phyloP scores from a whole-genome alignment of 2,888 invertebrate species.

The Auanema freiburgensis region DNA sequence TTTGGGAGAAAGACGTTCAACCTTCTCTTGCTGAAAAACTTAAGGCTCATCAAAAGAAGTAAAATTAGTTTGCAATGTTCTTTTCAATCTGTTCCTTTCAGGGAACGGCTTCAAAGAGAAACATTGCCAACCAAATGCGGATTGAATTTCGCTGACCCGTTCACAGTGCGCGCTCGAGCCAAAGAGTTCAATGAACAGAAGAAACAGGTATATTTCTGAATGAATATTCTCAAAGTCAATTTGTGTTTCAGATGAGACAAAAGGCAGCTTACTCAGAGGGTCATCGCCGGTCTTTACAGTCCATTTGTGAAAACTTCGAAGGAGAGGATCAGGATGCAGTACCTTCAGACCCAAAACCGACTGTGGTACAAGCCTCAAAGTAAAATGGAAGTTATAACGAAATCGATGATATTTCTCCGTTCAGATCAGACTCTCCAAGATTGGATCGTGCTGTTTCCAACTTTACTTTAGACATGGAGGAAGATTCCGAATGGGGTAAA shows the following conservation, averaged over 20 bases:
- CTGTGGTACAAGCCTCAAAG: background rate
- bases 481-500: constrained; percentile 71
- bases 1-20: constrained; percentile 55
- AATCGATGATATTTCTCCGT: background rate
- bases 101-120: constrained; percentile 2
- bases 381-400: background rate
- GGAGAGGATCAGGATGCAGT: constrained; percentile 7
- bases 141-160: constrained; percentile 43
- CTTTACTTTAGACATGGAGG: constrained; percentile 45
- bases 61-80: background rate
- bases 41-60: constrained; percentile 32
- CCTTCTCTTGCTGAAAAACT: constrained; percentile 50
- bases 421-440: constrained; percentile 25
- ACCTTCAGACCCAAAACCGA: constrained; percentile 9
- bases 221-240: background rate
- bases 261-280: background rate
- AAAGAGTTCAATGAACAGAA: constrained; percentile 33
- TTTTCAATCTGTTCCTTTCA: constrained; percentile 1
- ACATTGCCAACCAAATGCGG: constrained; percentile 22
- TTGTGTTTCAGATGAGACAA: constrained; percentile 7
- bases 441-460: background rate
- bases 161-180: constrained; percentile 34
- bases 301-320: constrained; percentile 18
- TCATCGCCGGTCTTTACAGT: constrained; percentile 12
- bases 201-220: constrained; percentile 3